Evolutionary conservation across 2,113 vertebrate genomes (phyloP), one percentile per base, ranked within the genome.

Genomic region (Malurus cyaneus): DNA sequence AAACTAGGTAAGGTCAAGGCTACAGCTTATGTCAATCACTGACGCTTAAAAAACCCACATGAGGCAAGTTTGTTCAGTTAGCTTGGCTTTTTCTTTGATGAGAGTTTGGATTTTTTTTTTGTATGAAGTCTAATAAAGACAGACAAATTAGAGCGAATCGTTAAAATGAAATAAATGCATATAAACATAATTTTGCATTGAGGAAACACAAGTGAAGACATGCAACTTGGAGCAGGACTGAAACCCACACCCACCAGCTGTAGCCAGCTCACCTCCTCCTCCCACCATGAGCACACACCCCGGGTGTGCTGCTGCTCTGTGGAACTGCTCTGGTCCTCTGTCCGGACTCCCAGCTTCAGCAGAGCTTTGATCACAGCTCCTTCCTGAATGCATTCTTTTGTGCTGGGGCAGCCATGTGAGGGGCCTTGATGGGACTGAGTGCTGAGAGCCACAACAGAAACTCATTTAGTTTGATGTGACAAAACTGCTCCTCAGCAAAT

Each of bases 361-460:
- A 69, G 9, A 72, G 73, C 82, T 95, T 89, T 93, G 92, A 93
- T 90, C 85, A 44, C 41, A 74, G 47, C 86, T 92, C 88, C 67
- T 88, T 89, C 86, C 86, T 81, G 52, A 91, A 72, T 34, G 28
- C 71, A 87, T 92, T 95, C 92, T 47, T 80, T 67, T 89, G 86
- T 86, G 93, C 76, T 95, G 94, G 95, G 93, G 88, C 88, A 93
- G 78, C 72, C 53, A 60, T 4, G 44, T 25, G 72, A 93, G 95
- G 41, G 93, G 93, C 93, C 91, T 96, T 94, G 95, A 84, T 86
- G 79, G 54, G 46, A 72, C 69, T 49, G 73, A 93, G 95, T 34
- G 42, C 89, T 96, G 94, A 96, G 94, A 97, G 92, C 91, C 80
- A 34, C 94, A 93, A 95, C 47, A 92, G 92, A 93, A 93, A 96